phyloP scores from a whole-genome alignment of 1,140 invertebrate genomes.

The Potamilus streckersoni region DNA sequence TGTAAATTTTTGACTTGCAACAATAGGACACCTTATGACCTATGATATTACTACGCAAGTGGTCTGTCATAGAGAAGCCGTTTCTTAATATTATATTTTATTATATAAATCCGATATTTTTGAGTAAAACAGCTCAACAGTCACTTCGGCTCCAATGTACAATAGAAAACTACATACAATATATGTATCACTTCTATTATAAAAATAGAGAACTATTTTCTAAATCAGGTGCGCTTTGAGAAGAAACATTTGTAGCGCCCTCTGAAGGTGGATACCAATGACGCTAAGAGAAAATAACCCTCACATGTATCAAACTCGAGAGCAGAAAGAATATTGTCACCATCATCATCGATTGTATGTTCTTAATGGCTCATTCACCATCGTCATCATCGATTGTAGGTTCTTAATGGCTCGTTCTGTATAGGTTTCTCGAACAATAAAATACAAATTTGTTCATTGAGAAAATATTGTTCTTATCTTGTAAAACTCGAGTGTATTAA shows the following conservation, averaged over 20 bases:
- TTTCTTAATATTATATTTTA: background rate
- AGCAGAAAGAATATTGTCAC: too few species aligned
- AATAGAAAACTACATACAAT: too few species aligned
- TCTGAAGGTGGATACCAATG: slow-evolving; percentile 23
- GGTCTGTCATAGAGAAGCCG: background rate
- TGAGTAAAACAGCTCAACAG: too few species aligned
- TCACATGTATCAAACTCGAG: background rate
- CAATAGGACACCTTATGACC: background rate
- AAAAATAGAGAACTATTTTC: slow-evolving; percentile 6
- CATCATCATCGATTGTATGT: too few species aligned
- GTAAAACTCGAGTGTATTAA: too few species aligned
- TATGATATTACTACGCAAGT: background rate
- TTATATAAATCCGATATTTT: background rate
- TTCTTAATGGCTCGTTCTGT: too few species aligned
- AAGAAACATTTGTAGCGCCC: background rate
- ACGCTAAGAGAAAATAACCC: slow-evolving; percentile 27
- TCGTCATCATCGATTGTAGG: too few species aligned
- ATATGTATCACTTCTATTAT: background rate
- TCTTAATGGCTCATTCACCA: too few species aligned
- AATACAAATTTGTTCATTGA: too few species aligned
- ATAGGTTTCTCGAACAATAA: too few species aligned
- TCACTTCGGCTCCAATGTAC: background rate
- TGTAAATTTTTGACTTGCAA: background rate
- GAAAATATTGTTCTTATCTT: too few species aligned
- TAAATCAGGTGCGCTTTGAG: background rate